Evolutionary conservation across 2,888 invertebrate species (phyloP), one percentile per base, ranked within the genome.

Genomic region (Tethea ocularis): DNA sequence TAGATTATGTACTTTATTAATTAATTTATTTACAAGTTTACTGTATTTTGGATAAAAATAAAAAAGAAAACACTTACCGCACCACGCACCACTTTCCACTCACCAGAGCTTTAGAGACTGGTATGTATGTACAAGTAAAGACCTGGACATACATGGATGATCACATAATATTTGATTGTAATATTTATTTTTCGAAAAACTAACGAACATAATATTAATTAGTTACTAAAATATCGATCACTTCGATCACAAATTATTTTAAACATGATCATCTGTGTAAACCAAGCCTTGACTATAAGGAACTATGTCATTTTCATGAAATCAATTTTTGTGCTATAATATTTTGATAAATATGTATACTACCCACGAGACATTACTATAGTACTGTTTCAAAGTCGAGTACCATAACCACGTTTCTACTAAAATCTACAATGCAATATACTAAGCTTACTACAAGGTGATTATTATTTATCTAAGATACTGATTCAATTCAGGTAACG

Each of bases 11-110:
- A 46, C 20, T 46, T 46, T 20, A 17, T 46, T 46, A 10, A 46
- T 46, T 46, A 20, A 20, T 46, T 46, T 46, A 46, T 46, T 20
- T 46, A 46, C 46, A 46, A 20, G 46, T 17, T 63, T 36, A 57
- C 46, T 29, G 52, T 61, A 57, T 60, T 54, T 64, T 61, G 51
- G 60, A 69, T 52, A 64, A 10, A 2, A 63, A 60, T 57, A 67
- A 75, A 71, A 70, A 80, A 74, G 68, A 64, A 75, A 75, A 75
- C 59, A 89, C 90, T 91, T 88, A 91, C 91, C 91, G 89, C 91
- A 91, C 89, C 91, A 91, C 91, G 89, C 91, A 88, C 91, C 88
- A 75, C 61, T 72, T 71, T 76, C 79, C 81, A 78, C 78, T 69
- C 76, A 75, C 74, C 75, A 67, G 56, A 58, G 38, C 56, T 64